Percentiles rank a stretch among this genome's conserved stretches.
Evolutionary conservation across 2,888 invertebrate genomes (phyloP).

Genomic region (Thecophora atra): DNA sequence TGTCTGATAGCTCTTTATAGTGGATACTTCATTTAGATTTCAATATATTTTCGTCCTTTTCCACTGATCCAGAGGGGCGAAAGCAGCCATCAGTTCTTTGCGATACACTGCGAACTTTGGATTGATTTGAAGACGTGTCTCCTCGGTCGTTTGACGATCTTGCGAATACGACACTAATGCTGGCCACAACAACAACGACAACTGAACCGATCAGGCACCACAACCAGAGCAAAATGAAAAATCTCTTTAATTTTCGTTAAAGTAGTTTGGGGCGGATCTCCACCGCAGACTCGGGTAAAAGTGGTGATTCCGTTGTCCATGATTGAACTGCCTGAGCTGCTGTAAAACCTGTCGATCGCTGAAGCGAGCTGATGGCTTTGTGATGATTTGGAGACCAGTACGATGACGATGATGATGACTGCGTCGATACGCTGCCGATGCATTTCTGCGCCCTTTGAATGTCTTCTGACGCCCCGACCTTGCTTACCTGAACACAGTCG

Average conservation of each 20-base stretch:
- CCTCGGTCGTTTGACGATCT: conserved; percentile 16
- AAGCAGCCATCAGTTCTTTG: no score
- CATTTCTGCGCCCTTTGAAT: conserved; percentile 44
- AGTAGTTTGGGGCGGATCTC: conserved; percentile 57
- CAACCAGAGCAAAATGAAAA: conserved; percentile 34
- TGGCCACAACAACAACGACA: conserved; percentile 1
- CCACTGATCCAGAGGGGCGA: no score
- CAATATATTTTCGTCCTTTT: no score
- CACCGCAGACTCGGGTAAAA: conserved; percentile 33
- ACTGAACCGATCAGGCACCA: neutral
- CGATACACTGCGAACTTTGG: neutral
- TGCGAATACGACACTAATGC: conserved; percentile 11
- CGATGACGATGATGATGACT: conserved; percentile 45
- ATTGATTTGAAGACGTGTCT: conserved; percentile 16
- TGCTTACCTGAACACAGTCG: conserved; percentile 43
- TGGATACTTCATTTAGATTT: no score
- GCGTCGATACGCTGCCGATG: conserved; percentile 42
- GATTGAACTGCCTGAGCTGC: conserved; percentile 42
- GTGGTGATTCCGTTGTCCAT: conserved; percentile 22
- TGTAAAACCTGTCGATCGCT: conserved; percentile 18
- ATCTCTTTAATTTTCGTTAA: conserved; percentile 42
- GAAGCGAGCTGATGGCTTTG: conserved; percentile 4
- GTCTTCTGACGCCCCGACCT: conserved; percentile 57
- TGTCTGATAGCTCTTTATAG: no score
- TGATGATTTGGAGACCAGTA: conserved; percentile 9